These are phyloP conservation scores for Yponomeuta cagnagella DNA, from an alignment of 2,888 invertebrate genomes.

Conservation along the genomic window DNA sequence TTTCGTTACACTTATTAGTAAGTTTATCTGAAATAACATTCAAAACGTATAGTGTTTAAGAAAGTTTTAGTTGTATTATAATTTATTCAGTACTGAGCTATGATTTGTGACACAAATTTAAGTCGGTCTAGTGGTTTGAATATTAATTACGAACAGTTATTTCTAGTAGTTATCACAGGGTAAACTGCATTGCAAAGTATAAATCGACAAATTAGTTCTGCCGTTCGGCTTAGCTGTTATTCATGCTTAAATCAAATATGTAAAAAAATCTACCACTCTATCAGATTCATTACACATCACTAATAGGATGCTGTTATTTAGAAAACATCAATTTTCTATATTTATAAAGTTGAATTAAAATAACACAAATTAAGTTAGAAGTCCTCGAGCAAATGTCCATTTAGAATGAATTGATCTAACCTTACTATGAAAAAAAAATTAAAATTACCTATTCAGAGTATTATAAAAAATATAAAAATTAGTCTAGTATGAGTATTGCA, in stretches of 20 bases:
- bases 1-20: too few species aligned
- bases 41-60: too few species aligned
- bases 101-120: not conserved
- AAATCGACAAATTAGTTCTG: not conserved
- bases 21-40: too few species aligned
- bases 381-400: not conserved
- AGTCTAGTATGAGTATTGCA: not conserved
- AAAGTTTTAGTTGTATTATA: not conserved
- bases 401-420: not conserved
- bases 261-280: not conserved
- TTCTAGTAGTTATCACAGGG: not conserved
- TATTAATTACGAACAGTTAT: not conserved
- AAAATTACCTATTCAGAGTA: not conserved
- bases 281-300: not conserved
- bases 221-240: not conserved
- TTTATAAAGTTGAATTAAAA: not conserved
- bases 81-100: not conserved
- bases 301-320: not conserved
- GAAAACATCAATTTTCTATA: not conserved
- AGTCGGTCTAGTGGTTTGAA: not conserved
- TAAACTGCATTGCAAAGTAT: not conserved
- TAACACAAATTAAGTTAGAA: not conserved
- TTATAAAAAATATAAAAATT: not conserved
- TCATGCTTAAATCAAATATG: not conserved
- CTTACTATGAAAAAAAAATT: not conserved